Percentiles rank a stretch among this genome's conserved stretches.
These are phyloP conservation scores for Mizuhopecten yessoensis DNA, from an alignment of 1,140 invertebrate genomes.

Conservation along the genomic window DNA sequence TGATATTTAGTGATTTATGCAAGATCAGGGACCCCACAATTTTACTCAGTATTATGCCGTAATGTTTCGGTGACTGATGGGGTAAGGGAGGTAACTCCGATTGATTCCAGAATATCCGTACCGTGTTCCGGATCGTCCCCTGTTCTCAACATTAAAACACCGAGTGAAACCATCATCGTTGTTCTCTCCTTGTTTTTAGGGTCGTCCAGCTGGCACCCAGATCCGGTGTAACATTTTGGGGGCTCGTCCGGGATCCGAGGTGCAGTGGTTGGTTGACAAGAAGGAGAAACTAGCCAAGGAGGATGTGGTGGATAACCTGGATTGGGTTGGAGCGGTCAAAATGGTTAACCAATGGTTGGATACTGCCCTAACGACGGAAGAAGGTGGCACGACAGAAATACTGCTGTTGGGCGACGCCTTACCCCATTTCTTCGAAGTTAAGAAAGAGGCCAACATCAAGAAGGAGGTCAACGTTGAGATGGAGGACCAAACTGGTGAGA, in stretches of 20 bases:
- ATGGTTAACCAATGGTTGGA: background rate
- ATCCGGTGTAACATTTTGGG: constrained; percentile 9
- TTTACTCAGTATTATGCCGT: too few relatives aligned
- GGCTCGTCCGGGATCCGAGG: constrained; percentile 41
- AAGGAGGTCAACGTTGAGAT: background rate
- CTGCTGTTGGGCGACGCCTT: background rate
- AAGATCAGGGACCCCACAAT: too few relatives aligned
- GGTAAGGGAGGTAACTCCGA: too few relatives aligned
- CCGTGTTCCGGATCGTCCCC: too few relatives aligned
- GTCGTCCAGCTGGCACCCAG: too few relatives aligned
- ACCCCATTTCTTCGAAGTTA: background rate
- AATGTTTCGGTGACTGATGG: too few relatives aligned
- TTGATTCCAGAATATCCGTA: too few relatives aligned
- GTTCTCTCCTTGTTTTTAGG: too few relatives aligned
- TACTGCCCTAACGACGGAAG: background rate
- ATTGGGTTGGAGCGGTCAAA: background rate
- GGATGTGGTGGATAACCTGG: background rate
- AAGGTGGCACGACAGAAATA: background rate
- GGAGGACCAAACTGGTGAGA: background rate
- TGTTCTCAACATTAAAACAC: too few relatives aligned
- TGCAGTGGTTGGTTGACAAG: background rate
- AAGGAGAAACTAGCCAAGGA: background rate
- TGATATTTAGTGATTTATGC: too few relatives aligned
- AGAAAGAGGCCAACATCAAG: background rate
- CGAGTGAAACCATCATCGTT: too few relatives aligned